Conservation (phyloP, 2,888 invertebrate genomes). For the Drosophila borealis region DNA sequence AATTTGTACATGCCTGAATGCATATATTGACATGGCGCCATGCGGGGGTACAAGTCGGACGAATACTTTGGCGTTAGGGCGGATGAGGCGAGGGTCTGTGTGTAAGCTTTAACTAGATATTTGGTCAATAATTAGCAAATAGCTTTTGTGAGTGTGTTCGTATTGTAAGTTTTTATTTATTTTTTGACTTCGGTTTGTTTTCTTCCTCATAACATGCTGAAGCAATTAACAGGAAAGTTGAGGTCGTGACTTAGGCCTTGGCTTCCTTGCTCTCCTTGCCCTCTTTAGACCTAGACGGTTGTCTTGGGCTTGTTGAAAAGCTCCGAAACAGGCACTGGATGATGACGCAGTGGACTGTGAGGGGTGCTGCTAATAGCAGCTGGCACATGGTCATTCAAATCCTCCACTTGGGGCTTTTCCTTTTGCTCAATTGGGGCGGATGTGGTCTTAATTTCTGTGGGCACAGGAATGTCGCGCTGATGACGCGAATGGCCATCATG, state of each 20-base stretch:
- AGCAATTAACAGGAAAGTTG: not conserved
- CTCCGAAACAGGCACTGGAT: slow-evolving; percentile 79
- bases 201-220: too few species aligned
- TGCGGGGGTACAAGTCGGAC: too few species aligned
- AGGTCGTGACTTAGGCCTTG: slow-evolving; percentile 11
- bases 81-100: too few species aligned
- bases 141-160: too few species aligned
- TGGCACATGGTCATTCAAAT: slow-evolving; percentile 19
- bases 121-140: too few species aligned
- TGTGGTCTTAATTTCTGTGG: slow-evolving; percentile 67
- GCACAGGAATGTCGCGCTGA: slow-evolving; percentile 82
- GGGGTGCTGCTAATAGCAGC: slow-evolving; percentile 16
- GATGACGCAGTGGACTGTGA: slow-evolving; percentile 53
- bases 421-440: slow-evolving; percentile 37
- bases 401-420: slow-evolving; percentile 28
- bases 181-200: too few species aligned
- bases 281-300: slow-evolving; percentile 34
- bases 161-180: too few species aligned
- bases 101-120: too few species aligned
- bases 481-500: slow-evolving; percentile 4
- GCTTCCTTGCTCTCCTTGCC: slow-evolving; percentile 45
- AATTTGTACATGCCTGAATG: too few species aligned
- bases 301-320: slow-evolving; percentile 66
- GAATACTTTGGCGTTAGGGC: too few species aligned
- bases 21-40: too few species aligned